Evolutionary conservation across 92 coral and sea anemone species (phyloP).

Genomic region (Phenganax subtilis): DNA sequence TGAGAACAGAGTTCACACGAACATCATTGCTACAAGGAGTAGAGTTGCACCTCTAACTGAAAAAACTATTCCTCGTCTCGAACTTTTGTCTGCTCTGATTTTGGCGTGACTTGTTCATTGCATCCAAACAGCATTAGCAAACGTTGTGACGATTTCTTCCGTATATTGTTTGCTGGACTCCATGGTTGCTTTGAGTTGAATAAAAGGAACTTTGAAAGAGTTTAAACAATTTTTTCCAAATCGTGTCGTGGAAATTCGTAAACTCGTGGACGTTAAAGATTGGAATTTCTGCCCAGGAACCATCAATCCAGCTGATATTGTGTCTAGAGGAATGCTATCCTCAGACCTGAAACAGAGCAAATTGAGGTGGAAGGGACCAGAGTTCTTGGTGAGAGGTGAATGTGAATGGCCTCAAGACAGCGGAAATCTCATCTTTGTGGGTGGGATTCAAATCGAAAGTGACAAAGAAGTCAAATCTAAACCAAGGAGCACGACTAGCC

Average conservation of each 20-base stretch:
- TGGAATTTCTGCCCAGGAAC: conserved; percentile 3
- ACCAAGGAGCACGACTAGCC: too few relatives aligned
- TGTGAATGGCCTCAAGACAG: too few relatives aligned
- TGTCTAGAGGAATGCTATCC: conserved; percentile 11
- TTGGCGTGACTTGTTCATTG: conserved; percentile 1
- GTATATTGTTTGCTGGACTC: conserved; percentile 10
- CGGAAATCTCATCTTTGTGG: too few relatives aligned
- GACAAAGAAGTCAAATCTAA: neutral
- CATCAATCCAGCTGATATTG: conserved; percentile 32
- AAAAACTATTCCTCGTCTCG: neutral
- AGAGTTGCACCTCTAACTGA: neutral
- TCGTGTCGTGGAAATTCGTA: conserved; percentile 22
- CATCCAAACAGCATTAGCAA: neutral
- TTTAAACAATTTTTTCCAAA: conserved; percentile 6
- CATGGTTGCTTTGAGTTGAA: conserved; percentile 20
- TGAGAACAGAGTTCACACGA: neutral
- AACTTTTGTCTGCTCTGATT: conserved; percentile 13
- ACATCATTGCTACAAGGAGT: neutral
- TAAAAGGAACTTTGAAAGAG: neutral
- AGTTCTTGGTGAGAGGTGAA: neutral
- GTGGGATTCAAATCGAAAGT: neutral
- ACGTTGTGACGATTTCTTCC: neutral
- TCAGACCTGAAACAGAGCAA: neutral
- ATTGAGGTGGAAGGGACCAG: neutral
- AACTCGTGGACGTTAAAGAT: neutral